Evolutionary conservation across 2,888 invertebrate species (phyloP), one percentile per base, ranked within the genome.

Genomic region (Eupithecia vulgata): DNA sequence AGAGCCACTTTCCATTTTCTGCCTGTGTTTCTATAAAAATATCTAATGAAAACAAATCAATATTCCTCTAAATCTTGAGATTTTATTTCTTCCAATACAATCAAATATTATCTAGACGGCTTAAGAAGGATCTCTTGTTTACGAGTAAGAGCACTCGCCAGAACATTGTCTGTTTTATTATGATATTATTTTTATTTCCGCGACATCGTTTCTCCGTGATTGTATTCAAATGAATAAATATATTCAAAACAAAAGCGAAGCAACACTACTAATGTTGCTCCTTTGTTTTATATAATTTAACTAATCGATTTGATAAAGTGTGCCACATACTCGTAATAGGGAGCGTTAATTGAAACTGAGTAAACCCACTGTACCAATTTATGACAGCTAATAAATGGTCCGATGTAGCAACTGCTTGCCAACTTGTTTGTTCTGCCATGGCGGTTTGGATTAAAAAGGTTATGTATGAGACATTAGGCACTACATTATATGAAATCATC

Each of bases 301-400:
- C 59, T 71, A 71, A 74, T 74, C 71, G 68, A 74, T 66, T 15
- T 71, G 35, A 52, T 45, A 64, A 37, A 79, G 81, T 80, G 79
- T 82, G 80, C 79, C 81, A 81, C 81, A 83, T 72, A 57, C 57
- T 57, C 21, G 25, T 57, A 67, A 67, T 67, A 75, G 76, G 76
- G 72, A 75, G 76, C 78, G 75, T 79, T 81, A 79, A 87, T 89
- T 89, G 88, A 88, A 86, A 86, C 86, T 81, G 85, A 87, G 87
- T 85, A 86, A 88, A 87, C 88, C 85, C 84, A 71, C 86, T 83
- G 81, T 84, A 83, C 83, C 88, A 87, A 89, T 89, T 88, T 89
- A 89, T 88, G 87, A 87, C 82, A 82, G 85, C 85, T 86, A 85
- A 85, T 84, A 86, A 87, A 87, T 84, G 85, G 84, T 61, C 64